Evolutionary conservation across 2,888 invertebrate genomes (phyloP).

Genomic region (Pollenia amentaria): DNA sequence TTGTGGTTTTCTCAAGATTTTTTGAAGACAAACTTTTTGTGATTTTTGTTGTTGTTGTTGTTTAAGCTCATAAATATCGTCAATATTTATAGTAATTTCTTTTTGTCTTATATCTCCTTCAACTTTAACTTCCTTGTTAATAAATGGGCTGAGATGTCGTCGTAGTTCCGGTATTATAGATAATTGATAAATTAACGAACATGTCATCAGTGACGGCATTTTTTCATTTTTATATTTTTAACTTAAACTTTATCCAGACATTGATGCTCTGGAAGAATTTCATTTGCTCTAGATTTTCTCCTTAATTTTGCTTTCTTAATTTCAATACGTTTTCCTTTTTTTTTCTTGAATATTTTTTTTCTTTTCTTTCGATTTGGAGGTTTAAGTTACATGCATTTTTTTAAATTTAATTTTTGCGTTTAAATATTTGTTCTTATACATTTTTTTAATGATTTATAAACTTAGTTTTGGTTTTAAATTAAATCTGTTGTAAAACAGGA

Average conservation of each 20-base stretch:
- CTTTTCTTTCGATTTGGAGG: slow-evolving; percentile 22
- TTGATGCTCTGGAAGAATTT: slow-evolving; percentile 65
- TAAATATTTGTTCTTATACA: slow-evolving; percentile 38
- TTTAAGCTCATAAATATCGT: slow-evolving; percentile 66
- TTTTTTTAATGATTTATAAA: slow-evolving; percentile 31
- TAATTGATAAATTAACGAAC: slow-evolving; percentile 65
- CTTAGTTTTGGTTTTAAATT: slow-evolving; percentile 18
- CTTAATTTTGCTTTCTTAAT: slow-evolving; percentile 13
- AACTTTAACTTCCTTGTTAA: slow-evolving; percentile 41
- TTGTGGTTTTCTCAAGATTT: slow-evolving; percentile 55
- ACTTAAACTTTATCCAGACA: slow-evolving; percentile 71
- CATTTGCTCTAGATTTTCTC: slow-evolving; percentile 49
- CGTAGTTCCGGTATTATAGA: slow-evolving; percentile 62
- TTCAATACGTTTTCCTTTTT: not conserved
- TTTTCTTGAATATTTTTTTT: slow-evolving; percentile 4
- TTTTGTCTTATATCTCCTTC: slow-evolving; percentile 17
- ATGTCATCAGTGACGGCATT: slow-evolving; percentile 73
- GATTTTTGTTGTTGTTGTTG: slow-evolving; percentile 58
- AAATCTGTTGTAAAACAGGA: slow-evolving; percentile 38
- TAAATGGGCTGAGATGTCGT: slow-evolving; percentile 60
- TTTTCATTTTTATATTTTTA: slow-evolving; percentile 71
- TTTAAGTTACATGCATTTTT: slow-evolving; percentile 57
- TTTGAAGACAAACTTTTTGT: slow-evolving; percentile 62
- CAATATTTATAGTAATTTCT: slow-evolving; percentile 48
- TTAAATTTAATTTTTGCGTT: not conserved